Conservation (phyloP, 2,888 invertebrate species). For the Macrophya annulata region DNA sequence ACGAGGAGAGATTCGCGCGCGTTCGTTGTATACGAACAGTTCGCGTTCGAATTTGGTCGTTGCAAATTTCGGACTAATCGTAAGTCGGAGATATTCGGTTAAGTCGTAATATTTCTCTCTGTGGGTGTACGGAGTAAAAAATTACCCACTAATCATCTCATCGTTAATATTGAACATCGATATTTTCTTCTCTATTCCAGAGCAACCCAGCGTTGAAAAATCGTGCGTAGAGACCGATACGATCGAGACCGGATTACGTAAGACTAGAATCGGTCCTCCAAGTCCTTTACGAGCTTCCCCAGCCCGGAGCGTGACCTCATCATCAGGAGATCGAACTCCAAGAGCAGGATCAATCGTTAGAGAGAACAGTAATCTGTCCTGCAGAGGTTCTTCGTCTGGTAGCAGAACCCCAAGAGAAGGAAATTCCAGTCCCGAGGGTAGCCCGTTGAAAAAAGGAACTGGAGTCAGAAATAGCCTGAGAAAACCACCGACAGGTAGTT, state of each 20-base stretch:
- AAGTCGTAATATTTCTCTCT: neutral
- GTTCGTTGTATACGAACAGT: neutral
- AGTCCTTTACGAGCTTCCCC: slow-evolving; percentile 71
- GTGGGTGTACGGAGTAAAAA: slow-evolving; percentile 19
- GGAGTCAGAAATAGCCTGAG: slow-evolving; percentile 80
- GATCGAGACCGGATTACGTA: slow-evolving; percentile 86
- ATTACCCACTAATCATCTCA: neutral
- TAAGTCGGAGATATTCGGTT: neutral
- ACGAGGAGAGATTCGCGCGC: slow-evolving; percentile 59
- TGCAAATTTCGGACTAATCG: slow-evolving; percentile 3
- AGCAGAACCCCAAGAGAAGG: slow-evolving; percentile 72
- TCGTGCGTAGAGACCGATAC: slow-evolving; percentile 78
- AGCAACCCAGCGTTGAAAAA: slow-evolving; percentile 71
- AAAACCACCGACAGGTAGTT: slow-evolving; percentile 80
- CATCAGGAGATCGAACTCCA: slow-evolving; percentile 70
- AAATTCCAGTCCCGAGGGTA: slow-evolving; percentile 76
- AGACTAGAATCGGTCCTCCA: slow-evolving; percentile 80
- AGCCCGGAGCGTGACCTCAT: slow-evolving; percentile 70
- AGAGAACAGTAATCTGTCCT: slow-evolving; percentile 74
- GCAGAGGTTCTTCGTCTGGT: slow-evolving; percentile 68
- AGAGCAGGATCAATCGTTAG: slow-evolving; percentile 72
- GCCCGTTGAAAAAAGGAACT: slow-evolving; percentile 84
- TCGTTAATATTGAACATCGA: neutral
- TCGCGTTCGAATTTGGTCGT: slow-evolving; percentile 51
- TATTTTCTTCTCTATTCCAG: slow-evolving; percentile 65